A percentile compares a stretch with the other conserved stretches of the same genome.
Conservation (phyloP, 2,797 vertebrate genomes). For the Apogon talboti region DNA sequence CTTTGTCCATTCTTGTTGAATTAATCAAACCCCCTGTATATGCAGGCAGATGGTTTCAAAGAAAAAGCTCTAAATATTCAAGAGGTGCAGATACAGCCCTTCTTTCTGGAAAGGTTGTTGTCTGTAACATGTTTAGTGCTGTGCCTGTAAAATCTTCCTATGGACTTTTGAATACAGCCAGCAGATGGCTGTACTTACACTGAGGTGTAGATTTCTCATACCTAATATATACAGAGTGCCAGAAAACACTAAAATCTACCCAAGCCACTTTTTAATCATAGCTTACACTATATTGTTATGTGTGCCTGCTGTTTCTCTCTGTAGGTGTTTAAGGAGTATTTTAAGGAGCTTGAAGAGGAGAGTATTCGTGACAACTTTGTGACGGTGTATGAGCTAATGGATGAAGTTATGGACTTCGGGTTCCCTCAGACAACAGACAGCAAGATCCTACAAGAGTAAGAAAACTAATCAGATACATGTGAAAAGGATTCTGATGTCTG, state of each 20-base stretch:
- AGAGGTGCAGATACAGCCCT: no score
- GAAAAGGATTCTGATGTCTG: background rate
- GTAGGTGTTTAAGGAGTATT: constrained; percentile 87
- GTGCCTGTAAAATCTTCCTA: background rate
- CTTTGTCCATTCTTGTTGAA: no score
- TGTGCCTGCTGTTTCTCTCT: constrained; percentile 11
- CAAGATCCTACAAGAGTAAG: constrained; percentile 90
- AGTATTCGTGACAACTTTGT: constrained; percentile 90
- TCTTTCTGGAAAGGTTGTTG: background rate
- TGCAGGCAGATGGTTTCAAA: no score
- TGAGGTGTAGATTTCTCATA: background rate
- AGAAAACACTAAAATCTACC: background rate
- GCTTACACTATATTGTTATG: background rate
- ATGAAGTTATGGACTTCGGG: constrained; percentile 89
- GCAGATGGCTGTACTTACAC: background rate
- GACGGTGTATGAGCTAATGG: constrained; percentile 88
- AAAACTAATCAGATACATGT: background rate
- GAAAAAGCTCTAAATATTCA: no score
- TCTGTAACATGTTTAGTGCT: background rate
- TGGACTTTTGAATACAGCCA: background rate
- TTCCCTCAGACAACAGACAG: constrained; percentile 89
- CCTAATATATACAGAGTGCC: background rate
- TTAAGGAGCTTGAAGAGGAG: constrained; percentile 87
- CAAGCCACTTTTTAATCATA: background rate
- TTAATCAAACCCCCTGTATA: no score